Conservation (phyloP, 2,888 invertebrate genomes). For the Ommatoiulus sabulosus region DNA sequence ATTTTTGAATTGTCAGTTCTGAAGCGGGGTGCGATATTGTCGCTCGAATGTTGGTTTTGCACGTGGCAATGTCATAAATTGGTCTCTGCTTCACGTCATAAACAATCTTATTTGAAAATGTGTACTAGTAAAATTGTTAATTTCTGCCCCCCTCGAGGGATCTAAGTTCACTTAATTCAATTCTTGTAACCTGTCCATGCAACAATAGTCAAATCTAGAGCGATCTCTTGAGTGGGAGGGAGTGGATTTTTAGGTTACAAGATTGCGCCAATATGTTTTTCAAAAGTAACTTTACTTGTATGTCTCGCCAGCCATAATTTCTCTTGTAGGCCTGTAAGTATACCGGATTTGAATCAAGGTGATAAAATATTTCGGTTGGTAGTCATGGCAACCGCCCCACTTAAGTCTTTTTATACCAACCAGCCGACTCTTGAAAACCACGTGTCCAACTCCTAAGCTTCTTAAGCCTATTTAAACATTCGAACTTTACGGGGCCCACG, state of each 20-base stretch:
- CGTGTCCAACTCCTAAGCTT: slow-evolving; percentile 14
- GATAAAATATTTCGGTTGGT: slow-evolving; percentile 15
- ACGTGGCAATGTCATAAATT: no score
- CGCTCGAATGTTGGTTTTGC: no score
- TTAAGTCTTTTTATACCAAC: background rate
- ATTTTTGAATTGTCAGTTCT: no score
- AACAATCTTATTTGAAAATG: no score
- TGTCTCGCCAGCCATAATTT: background rate
- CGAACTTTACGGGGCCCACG: background rate
- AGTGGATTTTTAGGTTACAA: slow-evolving; percentile 9
- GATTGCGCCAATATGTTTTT: background rate
- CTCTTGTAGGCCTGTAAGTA: background rate
- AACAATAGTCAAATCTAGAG: background rate
- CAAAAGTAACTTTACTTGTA: background rate
- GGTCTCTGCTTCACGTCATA: no score
- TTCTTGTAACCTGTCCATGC: background rate
- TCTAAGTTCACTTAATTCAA: background rate
- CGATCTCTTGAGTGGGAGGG: slow-evolving; percentile 10
- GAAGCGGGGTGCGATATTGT: no score
- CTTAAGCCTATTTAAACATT: slow-evolving; percentile 21
- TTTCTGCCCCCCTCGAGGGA: background rate
- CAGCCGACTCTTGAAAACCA: background rate
- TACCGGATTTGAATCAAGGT: slow-evolving; percentile 9
- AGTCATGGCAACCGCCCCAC: slow-evolving; percentile 20
- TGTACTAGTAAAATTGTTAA: no score